Evolutionary conservation across 2,797 vertebrate species (phyloP).

Genomic region (Galago senegalensis): DNA sequence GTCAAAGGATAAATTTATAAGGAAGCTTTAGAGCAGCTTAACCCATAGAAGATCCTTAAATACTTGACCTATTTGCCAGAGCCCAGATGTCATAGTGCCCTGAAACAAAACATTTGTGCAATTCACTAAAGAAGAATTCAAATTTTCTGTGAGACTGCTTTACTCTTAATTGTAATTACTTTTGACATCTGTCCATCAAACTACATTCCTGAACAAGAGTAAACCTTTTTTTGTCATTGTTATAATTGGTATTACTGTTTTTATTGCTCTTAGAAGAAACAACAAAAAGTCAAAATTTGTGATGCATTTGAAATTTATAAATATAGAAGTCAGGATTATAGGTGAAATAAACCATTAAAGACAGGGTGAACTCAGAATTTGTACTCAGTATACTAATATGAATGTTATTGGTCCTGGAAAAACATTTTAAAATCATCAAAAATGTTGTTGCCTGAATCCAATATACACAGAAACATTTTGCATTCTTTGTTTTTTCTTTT

Average conservation of each 20-base stretch:
- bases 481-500: too few relatives aligned
- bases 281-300: slow-evolving; percentile 69
- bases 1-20: slow-evolving; percentile 53
- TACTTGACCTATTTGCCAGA: slow-evolving; percentile 71
- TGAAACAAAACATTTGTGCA: slow-evolving; percentile 67
- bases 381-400: background rate
- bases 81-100: slow-evolving; percentile 68
- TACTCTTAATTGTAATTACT: slow-evolving; percentile 82
- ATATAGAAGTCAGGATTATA: slow-evolving; percentile 66
- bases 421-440: background rate
- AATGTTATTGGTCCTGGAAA: background rate
- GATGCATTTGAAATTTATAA: slow-evolving; percentile 77
- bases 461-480: background rate
- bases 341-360: slow-evolving; percentile 75
- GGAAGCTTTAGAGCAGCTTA: slow-evolving; percentile 64
- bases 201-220: slow-evolving; percentile 68
- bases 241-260: background rate
- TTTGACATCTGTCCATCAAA: slow-evolving; percentile 83
- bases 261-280: slow-evolving; percentile 74
- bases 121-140: slow-evolving; percentile 55
- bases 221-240: background rate
- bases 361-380: slow-evolving; percentile 13
- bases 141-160: slow-evolving; percentile 71
- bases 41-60: slow-evolving; percentile 71
- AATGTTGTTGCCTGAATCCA: background rate